These are phyloP conservation scores for Melanotus villosus DNA, from an alignment of 2,888 invertebrate species.

Conservation along the genomic window DNA sequence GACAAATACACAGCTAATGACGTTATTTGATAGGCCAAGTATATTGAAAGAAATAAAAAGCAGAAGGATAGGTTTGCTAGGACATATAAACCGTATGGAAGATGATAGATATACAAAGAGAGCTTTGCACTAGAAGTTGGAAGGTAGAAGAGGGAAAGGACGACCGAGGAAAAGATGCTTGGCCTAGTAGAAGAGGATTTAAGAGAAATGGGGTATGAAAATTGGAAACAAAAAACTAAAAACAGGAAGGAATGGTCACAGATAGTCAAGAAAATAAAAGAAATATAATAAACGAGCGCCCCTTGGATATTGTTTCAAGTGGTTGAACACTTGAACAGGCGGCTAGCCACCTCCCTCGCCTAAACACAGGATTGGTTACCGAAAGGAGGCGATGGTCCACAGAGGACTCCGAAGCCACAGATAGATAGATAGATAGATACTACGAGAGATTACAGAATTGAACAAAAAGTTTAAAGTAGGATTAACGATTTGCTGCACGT, in stretches of 20 bases:
- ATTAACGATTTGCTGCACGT: too few species aligned
- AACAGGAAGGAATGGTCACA: background rate
- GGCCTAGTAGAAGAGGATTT: constrained; percentile 4
- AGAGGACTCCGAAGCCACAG: background rate
- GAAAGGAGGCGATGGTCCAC: background rate
- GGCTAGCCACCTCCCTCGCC: background rate
- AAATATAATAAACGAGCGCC: background rate
- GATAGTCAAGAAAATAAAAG: background rate
- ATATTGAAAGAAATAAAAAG: constrained; percentile 9
- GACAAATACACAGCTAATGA: constrained; percentile 7
- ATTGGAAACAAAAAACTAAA: constrained; percentile 9
- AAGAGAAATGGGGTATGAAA: background rate
- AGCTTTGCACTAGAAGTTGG: constrained; percentile 1
- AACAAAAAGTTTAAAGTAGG: background rate
- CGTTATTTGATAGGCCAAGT: constrained; percentile 12
- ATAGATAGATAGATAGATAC: background rate
- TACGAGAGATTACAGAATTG: background rate
- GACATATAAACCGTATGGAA: constrained; percentile 1
- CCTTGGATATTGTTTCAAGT: background rate
- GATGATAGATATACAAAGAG: background rate
- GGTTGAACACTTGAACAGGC: background rate
- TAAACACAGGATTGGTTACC: background rate
- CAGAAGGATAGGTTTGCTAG: constrained; percentile 3
- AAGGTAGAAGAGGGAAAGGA: constrained; percentile 6
- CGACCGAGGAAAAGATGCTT: background rate